phyloP scores from a whole-genome alignment of 2,797 vertebrate species.

The Cossypha dichroa region DNA sequence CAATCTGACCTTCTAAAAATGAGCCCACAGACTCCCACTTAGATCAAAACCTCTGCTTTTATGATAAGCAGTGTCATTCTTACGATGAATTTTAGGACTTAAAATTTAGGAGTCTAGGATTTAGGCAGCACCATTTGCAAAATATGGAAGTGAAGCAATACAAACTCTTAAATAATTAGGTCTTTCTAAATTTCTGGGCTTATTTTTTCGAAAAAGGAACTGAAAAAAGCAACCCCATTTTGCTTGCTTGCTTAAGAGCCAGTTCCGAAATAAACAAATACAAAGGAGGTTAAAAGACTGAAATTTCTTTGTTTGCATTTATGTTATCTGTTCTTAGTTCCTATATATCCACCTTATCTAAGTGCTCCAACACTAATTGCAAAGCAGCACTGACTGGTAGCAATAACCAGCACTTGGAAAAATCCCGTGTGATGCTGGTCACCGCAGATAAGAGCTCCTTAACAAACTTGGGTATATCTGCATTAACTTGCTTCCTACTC shows the following conservation, averaged over 20 bases:
- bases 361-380: slow-evolving; percentile 70
- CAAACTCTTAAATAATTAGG: not conserved
- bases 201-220: slow-evolving; percentile 4
- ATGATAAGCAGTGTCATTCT: not conserved
- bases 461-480: slow-evolving; percentile 53
- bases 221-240: not conserved
- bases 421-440: not conserved
- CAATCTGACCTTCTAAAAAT: slow-evolving; percentile 71
- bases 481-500: slow-evolving; percentile 49
- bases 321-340: slow-evolving; percentile 67
- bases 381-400: slow-evolving; percentile 30
- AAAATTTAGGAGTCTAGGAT: too few species aligned
- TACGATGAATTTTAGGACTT: not conserved
- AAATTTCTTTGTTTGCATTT: slow-evolving; percentile 69
- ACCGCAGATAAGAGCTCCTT: slow-evolving; percentile 59
- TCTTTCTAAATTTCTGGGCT: not conserved
- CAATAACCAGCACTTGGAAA: slow-evolving; percentile 62
- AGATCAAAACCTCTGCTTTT: slow-evolving; percentile 39
- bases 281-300: slow-evolving; percentile 59
- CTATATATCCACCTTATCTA: slow-evolving; percentile 70
- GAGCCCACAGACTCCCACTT: slow-evolving; percentile 12
- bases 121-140: not conserved
- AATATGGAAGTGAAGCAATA: not conserved
- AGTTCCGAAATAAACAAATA: slow-evolving; percentile 59
- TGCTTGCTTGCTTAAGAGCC: slow-evolving; percentile 30